Evolutionary conservation across 2,797 vertebrate species (phyloP).

Genomic region (Mormyrus proboscirostris): DNA sequence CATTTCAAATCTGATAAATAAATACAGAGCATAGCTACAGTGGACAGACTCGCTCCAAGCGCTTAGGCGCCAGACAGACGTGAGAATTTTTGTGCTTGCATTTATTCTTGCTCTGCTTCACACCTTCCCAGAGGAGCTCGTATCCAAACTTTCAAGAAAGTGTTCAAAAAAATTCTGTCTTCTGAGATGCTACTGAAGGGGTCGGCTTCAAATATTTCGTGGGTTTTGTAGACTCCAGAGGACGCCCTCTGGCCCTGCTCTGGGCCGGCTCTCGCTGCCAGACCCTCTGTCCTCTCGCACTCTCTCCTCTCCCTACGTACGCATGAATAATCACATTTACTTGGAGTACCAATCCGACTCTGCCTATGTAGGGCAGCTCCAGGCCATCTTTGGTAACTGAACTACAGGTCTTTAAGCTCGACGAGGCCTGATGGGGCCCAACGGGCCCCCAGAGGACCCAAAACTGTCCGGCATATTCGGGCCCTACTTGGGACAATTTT

Average conservation of each 20-base stretch:
- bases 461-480: background rate
- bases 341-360: background rate
- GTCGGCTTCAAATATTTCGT: background rate
- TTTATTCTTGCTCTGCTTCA: background rate
- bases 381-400: background rate
- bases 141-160: background rate
- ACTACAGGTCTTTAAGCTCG: background rate
- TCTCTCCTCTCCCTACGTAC: background rate
- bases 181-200: background rate
- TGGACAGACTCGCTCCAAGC: background rate
- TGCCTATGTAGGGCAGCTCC: background rate
- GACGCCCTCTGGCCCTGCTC: background rate
- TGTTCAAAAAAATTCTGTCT: background rate
- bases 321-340: slow-evolving; percentile 7
- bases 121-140: background rate
- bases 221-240: background rate
- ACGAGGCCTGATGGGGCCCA: background rate
- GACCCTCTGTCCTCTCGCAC: background rate
- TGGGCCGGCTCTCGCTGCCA: background rate
- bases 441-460: background rate
- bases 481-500: background rate
- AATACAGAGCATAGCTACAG: background rate
- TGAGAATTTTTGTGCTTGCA: background rate
- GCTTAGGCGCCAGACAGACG: background rate
- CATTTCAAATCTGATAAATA: background rate